These are phyloP conservation scores for Heliconius sara DNA, from an alignment of 2,888 invertebrate genomes.

Conservation along the genomic window DNA sequence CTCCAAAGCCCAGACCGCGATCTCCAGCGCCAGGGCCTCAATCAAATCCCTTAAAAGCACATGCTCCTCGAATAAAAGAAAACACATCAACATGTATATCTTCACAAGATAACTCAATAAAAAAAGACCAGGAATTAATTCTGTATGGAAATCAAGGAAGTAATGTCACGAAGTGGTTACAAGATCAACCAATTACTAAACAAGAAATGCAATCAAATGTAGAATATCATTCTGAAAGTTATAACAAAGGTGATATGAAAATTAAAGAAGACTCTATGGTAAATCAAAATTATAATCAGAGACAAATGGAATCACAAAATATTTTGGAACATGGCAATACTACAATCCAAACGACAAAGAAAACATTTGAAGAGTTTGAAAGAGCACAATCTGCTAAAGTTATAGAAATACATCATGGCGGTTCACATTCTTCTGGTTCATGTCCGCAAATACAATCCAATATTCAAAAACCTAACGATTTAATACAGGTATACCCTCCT, in stretches of 20 bases:
- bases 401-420: constrained; percentile 85
- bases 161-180: constrained; percentile 59
- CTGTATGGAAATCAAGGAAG: constrained; percentile 34
- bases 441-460: constrained; percentile 69
- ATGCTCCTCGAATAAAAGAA: constrained; percentile 86
- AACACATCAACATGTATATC: constrained; percentile 62
- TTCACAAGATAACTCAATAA: constrained; percentile 49
- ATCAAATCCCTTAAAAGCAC: constrained; percentile 86
- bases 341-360: constrained; percentile 86
- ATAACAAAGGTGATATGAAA: constrained; percentile 68
- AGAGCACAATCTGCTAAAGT: constrained; percentile 86
- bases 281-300: constrained; percentile 74
- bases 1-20: constrained; percentile 85
- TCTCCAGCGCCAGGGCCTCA: constrained; percentile 90
- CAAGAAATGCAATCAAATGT: constrained; percentile 79
- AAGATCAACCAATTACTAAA: constrained; percentile 75
- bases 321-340: constrained; percentile 81
- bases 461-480: constrained; percentile 65
- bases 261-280: constrained; percentile 71
- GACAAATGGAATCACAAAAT: constrained; percentile 78
- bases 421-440: constrained; percentile 62
- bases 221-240: constrained; percentile 78
- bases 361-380: constrained; percentile 88
- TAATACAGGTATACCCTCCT: constrained; percentile 75
- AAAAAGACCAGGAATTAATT: constrained; percentile 54